Base-by-base conservation (phyloP, 1,140 invertebrate genomes). In the Musca domestica region DNA sequence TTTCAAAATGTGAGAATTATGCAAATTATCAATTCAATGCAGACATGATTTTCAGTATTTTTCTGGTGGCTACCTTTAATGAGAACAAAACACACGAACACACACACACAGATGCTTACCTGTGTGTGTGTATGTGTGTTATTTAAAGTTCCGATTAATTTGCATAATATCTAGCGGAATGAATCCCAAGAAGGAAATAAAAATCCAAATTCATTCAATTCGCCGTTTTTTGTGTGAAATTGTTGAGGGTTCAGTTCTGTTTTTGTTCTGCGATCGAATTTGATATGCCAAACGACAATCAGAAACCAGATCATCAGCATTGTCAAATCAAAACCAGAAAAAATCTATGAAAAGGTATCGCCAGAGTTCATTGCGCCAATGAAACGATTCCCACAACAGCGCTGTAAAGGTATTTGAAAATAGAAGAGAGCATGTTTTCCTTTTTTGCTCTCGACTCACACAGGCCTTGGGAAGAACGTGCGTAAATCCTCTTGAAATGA, bases 1-100 rank as follows among this genome's bases (percentile, higher is more conserved):
- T 41, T 41, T 41, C 34, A 5, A 12, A 41, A 41, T 58, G 54
- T 58, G 54, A 58, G 54, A 58, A 58, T 58, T 58, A 58, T 58
- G 54, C 54, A 58, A 58, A 58, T 58, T n/a, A 58, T 15, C 54
- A 27, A 41, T 41, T 41, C 34, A 41, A 10, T 41, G 34, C 34
- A 58, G 30, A 58, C 23, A 27, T 58, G 54, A 58, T 30, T 20
- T 52, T 52, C 23, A n/a, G n/a, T 41, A 30, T 58, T 54, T 54
- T 27, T 30, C n/a, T n/a, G 23, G 14, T 30, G 20, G 48, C n/a
- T 51, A 20, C 48, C 27, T 58, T 58, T 27, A 58, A 30, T 58
- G 54, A n/a, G 23, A 30, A 58, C 14, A 6, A 20, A 54, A 23
- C n/a, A 52, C 9, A 30, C 27, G 3, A 41, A 41, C 34, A 41